Evolutionary conservation across 2,113 vertebrate species (phyloP).

Genomic region (Clarias magur): DNA sequence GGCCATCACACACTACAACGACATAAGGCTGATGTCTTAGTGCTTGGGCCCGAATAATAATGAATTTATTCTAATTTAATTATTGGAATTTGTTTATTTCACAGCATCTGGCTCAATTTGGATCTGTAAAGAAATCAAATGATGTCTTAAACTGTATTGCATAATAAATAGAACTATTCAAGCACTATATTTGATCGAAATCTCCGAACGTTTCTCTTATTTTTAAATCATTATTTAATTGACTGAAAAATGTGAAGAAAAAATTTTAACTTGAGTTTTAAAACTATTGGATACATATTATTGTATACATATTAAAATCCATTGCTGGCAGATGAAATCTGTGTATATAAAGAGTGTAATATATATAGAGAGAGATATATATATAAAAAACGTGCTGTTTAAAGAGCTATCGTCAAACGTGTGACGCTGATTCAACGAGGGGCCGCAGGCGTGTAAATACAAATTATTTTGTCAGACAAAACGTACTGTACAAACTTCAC

Average conservation of each 20-base stretch:
- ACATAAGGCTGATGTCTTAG: too few relatives aligned
- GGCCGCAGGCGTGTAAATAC: constrained; percentile 70
- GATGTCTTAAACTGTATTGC: neutral
- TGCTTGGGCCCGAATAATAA: too few relatives aligned
- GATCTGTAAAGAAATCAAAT: neutral
- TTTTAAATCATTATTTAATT: constrained; percentile 14
- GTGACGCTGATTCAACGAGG: constrained; percentile 65
- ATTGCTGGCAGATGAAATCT: constrained; percentile 72
- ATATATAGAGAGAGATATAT: neutral
- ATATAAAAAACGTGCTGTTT: constrained; percentile 66
- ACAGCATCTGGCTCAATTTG: neutral
- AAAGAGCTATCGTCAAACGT: constrained; percentile 70
- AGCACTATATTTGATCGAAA: neutral
- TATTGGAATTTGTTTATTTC: constrained; percentile 1
- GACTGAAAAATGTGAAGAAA: neutral
- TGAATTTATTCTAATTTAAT: constrained; percentile 8
- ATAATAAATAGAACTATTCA: neutral
- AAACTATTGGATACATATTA: too few relatives aligned
- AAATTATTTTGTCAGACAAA: constrained; percentile 67
- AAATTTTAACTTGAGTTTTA: neutral
- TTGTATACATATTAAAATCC: constrained; percentile 58
- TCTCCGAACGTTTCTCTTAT: neutral
- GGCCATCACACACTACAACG: too few relatives aligned
- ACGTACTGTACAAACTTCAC: constrained; percentile 58
- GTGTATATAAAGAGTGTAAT: constrained; percentile 71